Evolutionary conservation across 2,797 vertebrate genomes (phyloP), one percentile per base, ranked within the genome.

Genomic region (Lagocephalus sceleratus): DNA sequence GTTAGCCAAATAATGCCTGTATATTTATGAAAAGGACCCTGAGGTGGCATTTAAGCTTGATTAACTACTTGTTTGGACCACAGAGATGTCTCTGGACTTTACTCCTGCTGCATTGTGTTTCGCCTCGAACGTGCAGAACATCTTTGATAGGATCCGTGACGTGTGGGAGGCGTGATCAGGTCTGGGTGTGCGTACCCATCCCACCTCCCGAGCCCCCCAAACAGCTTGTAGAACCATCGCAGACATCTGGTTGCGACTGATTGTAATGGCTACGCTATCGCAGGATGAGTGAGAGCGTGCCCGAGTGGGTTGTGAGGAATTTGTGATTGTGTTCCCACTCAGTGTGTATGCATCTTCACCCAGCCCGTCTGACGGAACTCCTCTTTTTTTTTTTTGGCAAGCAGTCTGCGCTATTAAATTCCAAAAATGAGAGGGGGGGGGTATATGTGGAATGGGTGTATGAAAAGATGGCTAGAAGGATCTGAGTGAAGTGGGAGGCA

Each of bases 231-330:
- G 45, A 58, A 48, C 57, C 9, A 44, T 79, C 70, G 65, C 56
- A 59, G 77, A 79, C 83, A 85, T 81, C 81, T 83, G 80, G 78
- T 71, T 72, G 63, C 70, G 50, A 57, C 73, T 23, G 58, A 71
- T 63, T 77, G 61, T 72, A 73, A 82, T 75, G 76, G 75, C 46
- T 63, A 52, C 65, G 32, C 66, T 69, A 71, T 68, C 76, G 60
- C 68, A 83, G 71, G 63, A 80, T 69, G 42, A 47, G 14, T 46
- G 54, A 49, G 20, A 58, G 47, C 32, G 60, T 60, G 54, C 51
- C 63, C 45, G 19, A 17, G 53, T 19, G 35, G 23, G 42, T n/a
- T 19, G 43, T 8, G 3, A 9, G 15, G 40, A 51, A 20, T 41
- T 25, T 53, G 40, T 11, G 2, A 16, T 15, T 46, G 49, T 54